Evolutionary conservation across 2,797 vertebrate genomes (phyloP).

Genomic region (Gallinago solitaria): DNA sequence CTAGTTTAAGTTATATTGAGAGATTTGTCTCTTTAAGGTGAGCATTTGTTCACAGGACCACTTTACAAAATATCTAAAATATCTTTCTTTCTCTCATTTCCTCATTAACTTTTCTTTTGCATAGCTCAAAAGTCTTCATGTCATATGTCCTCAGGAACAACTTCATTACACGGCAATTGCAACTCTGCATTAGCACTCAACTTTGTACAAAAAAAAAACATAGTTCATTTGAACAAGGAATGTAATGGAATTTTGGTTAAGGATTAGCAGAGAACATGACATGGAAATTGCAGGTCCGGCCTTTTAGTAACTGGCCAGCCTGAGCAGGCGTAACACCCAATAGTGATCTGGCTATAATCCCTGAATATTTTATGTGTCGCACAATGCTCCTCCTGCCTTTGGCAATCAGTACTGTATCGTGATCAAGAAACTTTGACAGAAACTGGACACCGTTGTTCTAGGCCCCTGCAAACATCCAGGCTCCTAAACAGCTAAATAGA

Average conservation of each 20-base stretch:
- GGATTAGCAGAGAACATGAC: neutral
- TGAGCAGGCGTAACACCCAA: neutral
- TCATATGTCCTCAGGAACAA: neutral
- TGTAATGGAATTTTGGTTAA: neutral
- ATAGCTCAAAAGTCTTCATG: neutral
- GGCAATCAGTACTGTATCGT: neutral
- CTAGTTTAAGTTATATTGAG: neutral
- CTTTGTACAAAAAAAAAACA: neutral
- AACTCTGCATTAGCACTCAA: neutral
- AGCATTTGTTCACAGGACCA: neutral
- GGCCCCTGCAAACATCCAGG: neutral
- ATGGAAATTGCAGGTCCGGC: neutral
- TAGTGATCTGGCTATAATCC: neutral
- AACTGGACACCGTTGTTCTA: neutral
- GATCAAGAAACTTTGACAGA: neutral
- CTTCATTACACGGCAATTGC: neutral
- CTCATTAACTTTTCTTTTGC: neutral
- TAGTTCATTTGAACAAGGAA: neutral
- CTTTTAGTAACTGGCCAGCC: neutral
- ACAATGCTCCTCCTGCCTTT: neutral
- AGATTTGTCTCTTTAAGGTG: neutral
- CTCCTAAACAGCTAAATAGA: neutral
- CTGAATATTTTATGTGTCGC: neutral
- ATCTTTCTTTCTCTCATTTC: neutral
- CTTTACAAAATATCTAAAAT: neutral